Conservation (phyloP, 2,113 vertebrate species). For the Chlorodrepanis virens region DNA sequence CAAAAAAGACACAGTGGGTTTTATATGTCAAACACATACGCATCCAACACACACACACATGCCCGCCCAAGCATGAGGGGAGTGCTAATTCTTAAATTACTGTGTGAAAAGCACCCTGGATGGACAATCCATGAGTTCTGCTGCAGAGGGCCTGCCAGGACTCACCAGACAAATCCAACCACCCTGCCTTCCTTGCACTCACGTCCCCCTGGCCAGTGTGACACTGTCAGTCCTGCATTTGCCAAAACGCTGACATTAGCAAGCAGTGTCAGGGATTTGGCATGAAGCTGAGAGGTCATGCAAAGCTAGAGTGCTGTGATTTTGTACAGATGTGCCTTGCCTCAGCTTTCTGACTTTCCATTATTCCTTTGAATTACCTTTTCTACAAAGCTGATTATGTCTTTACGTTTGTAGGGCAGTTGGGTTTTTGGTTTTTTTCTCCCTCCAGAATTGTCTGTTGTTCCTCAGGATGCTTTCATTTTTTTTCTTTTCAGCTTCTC, state of each 20-base stretch:
- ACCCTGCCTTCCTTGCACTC: background rate
- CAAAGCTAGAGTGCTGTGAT: background rate
- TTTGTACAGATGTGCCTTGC: background rate
- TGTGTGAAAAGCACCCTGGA: background rate
- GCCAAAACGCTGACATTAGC: background rate
- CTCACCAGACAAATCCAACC: fast-evolving
- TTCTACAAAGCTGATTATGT: conserved; percentile 32
- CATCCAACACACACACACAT: background rate
- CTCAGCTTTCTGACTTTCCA: background rate
- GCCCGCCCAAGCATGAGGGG: too few relatives aligned
- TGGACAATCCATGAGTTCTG: fast-evolving
- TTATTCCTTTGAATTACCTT: conserved; percentile 42
- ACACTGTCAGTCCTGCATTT: background rate
- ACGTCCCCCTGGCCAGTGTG: background rate
- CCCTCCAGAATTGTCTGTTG: background rate
- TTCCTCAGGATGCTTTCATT: background rate
- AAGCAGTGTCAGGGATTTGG: background rate
- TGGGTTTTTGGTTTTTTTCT: background rate
- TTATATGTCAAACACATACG: background rate
- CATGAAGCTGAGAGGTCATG: background rate
- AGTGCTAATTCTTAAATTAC: background rate
- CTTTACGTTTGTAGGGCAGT: background rate
- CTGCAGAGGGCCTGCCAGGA: background rate
- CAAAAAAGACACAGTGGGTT: background rate
- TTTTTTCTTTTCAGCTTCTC: background rate